Conservation (phyloP, 37 sponge, comb jelly and placozoan genomes). For the Lycopodina hypogea region DNA sequence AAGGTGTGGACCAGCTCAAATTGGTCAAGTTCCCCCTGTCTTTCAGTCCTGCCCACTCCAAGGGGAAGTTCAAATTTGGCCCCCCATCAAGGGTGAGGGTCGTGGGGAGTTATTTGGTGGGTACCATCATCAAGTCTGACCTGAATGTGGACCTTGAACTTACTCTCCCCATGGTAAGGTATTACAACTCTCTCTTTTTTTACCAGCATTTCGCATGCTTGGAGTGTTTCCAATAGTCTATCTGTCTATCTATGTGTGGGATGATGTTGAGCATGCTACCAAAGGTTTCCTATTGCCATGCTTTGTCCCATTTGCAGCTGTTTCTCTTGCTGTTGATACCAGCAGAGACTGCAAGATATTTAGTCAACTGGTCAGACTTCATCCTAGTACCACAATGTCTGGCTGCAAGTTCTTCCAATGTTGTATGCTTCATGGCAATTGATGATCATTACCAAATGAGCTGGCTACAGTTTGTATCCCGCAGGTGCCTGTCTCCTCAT, state of each 20-base stretch:
- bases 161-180: conserved; percentile 47
- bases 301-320: background rate
- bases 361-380: too few relatives aligned
- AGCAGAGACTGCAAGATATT: too few relatives aligned
- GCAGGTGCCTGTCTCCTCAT: too few relatives aligned
- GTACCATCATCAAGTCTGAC: conserved; percentile 50
- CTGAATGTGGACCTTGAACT: conserved; percentile 77
- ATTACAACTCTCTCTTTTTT: background rate
- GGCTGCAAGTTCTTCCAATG: too few relatives aligned
- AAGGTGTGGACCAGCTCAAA: conserved; percentile 21
- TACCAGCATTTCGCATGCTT: background rate
- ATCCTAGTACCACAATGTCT: too few relatives aligned
- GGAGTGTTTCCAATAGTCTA: conserved; percentile 16
- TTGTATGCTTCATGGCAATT: too few relatives aligned
- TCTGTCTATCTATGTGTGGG: conserved; percentile 30
- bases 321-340: background rate
- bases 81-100: conserved; percentile 77
- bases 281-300: background rate
- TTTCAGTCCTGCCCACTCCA: conserved; percentile 20
- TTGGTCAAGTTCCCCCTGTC: conserved; percentile 52
- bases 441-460: too few relatives aligned
- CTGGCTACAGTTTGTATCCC: too few relatives aligned
- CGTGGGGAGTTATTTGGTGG: conserved; percentile 81
- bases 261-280: too few relatives aligned
- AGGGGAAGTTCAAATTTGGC: conserved; percentile 60